Percentiles rank a stretch among this genome's conserved stretches.
Conservation (phyloP, 1,140 invertebrate species). For the Pogonomyrmex californicus region DNA sequence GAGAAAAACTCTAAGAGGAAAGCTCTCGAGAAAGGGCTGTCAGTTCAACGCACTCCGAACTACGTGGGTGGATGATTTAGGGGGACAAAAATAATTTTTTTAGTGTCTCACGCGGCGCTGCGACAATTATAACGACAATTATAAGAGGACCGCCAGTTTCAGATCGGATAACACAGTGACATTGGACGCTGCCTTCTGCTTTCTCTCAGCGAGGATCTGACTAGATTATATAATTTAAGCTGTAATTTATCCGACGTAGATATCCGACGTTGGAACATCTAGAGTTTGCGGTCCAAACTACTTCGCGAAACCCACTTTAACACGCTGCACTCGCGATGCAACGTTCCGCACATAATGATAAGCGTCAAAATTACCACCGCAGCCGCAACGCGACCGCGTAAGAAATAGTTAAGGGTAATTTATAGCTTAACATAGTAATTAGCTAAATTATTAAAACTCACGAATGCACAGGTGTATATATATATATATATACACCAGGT, state of each 20-base stretch:
- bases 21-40: background rate
- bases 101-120: background rate
- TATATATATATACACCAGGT: too few species aligned
- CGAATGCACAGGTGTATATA: too few species aligned
- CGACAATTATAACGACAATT: background rate
- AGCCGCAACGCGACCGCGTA: constrained; percentile 24
- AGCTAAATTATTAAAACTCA: constrained; percentile 16
- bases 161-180: background rate
- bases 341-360: constrained; percentile 59
- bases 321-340: constrained; percentile 55
- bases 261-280: constrained; percentile 49
- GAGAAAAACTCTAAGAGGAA: background rate
- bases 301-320: constrained; percentile 54
- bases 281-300: constrained; percentile 59
- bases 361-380: constrained; percentile 54
- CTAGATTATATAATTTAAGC: constrained; percentile 56
- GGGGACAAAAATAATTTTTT: background rate
- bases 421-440: constrained; percentile 3
- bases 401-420: constrained; percentile 50
- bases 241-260: constrained; percentile 54
- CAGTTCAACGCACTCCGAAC: background rate
- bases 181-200: constrained; percentile 1
- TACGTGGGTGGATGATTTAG: background rate
- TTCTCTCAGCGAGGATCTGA: background rate
- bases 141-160: background rate